Evolutionary conservation across 2,113 vertebrate genomes (phyloP), one percentile per base, ranked within the genome.

Genomic region (Oreotrochilus melanogaster): DNA sequence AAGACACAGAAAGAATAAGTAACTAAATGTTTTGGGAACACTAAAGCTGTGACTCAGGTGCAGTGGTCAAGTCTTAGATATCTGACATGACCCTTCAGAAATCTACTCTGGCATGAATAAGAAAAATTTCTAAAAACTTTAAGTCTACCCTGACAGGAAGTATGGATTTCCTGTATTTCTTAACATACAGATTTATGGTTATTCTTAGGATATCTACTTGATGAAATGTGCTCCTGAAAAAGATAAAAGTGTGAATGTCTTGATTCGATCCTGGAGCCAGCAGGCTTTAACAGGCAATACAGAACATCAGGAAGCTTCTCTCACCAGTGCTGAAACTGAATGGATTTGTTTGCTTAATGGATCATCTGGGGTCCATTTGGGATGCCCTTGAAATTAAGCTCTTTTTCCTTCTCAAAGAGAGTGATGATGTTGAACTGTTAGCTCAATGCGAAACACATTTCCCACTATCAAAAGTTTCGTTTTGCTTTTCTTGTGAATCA

Each of bases 151-250:
- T 72, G 21, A 39, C 21, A 89, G 78, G 72, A 96, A 93, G 27
- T n/a, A 21, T 72, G 70, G 28, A 91, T 93, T 95, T 94, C 91
- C 83, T 93, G 51, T 80, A 78, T 89, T 92, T 81, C 33, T 84
- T 88, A 89, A 60, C 56, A 64, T 37, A 43, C 16, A 83, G 58
- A 10, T 74, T 88, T 65, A 45, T 31, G 54, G 39, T 57, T 88
- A n/a, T 84, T 80, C 33, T 78, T 86, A 48, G 64, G 37, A 64
- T 33, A 74, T 18, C 31, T 80, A 57, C 37, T 92, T 87, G 57
- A 51, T 71, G 33, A 94, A 92, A 88, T 54, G 13, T 53, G 19
- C 18, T 86, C 14, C 72, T 74, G 35, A 78, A 76, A 88, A 89
- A 51, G 73, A 92, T 81, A 84, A 94, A 96, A 48, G 43, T 35